Base-by-base conservation (phyloP, 1,140 invertebrate species). In the Coenobita brevimanus region DNA sequence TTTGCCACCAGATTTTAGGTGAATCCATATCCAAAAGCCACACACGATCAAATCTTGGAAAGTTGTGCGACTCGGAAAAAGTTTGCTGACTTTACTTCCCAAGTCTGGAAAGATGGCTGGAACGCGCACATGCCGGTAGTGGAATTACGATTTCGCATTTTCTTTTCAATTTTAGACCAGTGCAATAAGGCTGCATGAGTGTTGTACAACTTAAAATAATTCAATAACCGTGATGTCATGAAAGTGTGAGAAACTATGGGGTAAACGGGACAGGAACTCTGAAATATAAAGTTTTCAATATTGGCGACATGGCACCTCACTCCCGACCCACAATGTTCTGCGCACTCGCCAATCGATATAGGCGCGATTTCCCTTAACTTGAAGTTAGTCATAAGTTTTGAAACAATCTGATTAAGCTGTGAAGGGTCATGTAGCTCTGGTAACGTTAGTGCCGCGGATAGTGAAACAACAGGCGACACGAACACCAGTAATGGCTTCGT, bases 1-100 rank as follows among this genome's bases (percentile, higher is more conserved):
- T 87, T 80, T 87, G 78, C 85, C 85, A 80, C 64, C 71, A 27
- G 85, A 81, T 54, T 71, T 33, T 57, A 69, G 33, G 76, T 81
- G 85, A 80, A 80, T 80, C 85, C 76, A 81, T 87, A 80, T 60
- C 64, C 76, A 87, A 87, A 87, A 87, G 76, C 76, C 85, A 80
- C 85, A 87, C 85, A 87, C 85, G 85, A 87, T 87, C 76, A 87
- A 87, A 87, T 87, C 85, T 87, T 87, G 76, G 85, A 87, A 87
- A 87, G 85, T 87, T 87, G 85, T 81, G 85, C 85, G 85, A 87
- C 62, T 87, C 85, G 41, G 85, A 87, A 87, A 87, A 87, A 87
- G 85, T 87, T 87, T 87, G 85, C 62, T 87, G 85, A 87, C 85
- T 87, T 87, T 87, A 87, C 85, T 87, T 87, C 60, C 85, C 85